Evolutionary conservation across 2,113 vertebrate species (phyloP).

Genomic region (Alectura lathami): DNA sequence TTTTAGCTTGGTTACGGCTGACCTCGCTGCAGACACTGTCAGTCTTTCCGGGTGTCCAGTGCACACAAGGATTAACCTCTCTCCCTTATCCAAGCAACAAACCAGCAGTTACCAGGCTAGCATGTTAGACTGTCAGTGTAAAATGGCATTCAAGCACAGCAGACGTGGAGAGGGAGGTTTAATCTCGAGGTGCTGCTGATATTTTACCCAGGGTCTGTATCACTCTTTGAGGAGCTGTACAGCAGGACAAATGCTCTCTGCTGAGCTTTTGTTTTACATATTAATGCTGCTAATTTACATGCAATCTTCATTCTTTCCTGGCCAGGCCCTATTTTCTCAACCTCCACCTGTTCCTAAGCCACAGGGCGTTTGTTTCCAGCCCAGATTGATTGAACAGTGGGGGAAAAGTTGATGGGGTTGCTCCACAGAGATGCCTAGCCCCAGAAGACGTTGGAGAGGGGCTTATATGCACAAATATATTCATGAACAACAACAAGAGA

Average conservation of each 20-base stretch:
- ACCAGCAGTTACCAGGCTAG: background rate
- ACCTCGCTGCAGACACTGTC: background rate
- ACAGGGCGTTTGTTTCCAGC: background rate
- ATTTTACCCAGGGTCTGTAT: background rate
- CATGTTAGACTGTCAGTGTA: background rate
- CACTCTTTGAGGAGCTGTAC: background rate
- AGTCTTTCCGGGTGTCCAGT: background rate
- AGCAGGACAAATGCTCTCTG: background rate
- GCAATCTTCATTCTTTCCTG: background rate
- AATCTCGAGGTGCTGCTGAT: background rate
- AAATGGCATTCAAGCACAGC: background rate
- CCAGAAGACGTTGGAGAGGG: background rate
- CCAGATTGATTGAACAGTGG: background rate
- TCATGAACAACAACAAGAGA: slow-evolving; percentile 13
- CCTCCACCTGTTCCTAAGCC: slow-evolving; percentile 42
- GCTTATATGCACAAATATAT: slow-evolving; percentile 9
- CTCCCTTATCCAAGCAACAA: background rate
- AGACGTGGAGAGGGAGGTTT: background rate
- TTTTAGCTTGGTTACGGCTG: background rate
- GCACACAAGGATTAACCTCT: background rate
- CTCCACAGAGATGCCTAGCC: background rate
- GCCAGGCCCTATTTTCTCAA: slow-evolving; percentile 26
- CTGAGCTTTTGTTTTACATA: slow-evolving; percentile 39
- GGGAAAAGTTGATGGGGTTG: background rate
- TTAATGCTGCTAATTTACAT: slow-evolving; percentile 53